phyloP scores from a whole-genome alignment of 2,113 vertebrate species.

The Oophaga pumilio region DNA sequence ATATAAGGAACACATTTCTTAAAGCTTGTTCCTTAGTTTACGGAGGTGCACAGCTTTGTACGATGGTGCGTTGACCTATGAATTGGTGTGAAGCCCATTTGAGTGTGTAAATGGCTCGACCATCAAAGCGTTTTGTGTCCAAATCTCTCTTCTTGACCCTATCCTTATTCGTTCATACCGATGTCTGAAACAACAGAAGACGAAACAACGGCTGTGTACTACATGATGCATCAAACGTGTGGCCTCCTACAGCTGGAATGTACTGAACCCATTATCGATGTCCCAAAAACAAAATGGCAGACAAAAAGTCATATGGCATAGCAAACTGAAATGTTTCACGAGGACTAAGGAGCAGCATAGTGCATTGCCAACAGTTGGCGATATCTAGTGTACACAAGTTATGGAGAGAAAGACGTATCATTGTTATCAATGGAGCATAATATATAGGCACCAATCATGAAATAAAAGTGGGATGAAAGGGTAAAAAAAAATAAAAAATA shows the following conservation, averaged over 20 bases:
- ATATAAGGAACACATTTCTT: not conserved
- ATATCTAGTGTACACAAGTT: conserved; percentile 15
- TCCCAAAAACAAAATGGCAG: not conserved
- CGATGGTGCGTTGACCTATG: not conserved
- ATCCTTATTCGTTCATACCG: not conserved
- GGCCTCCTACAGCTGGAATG: conserved; percentile 5
- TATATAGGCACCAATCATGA: not conserved
- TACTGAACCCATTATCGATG: not conserved
- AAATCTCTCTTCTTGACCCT: not conserved
- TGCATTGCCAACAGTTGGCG: conserved; percentile 19
- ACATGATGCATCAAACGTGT: not conserved
- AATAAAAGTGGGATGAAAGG: not conserved
- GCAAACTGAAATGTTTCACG: conserved; percentile 29
- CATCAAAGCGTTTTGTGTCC: not conserved
- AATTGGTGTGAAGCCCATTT: not conserved
- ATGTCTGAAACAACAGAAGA: not conserved
- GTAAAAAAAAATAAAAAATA: not conserved
- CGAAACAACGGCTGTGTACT: not conserved
- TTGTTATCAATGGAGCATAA: not conserved
- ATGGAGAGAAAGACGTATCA: not conserved
- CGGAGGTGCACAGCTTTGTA: not conserved
- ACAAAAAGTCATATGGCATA: not conserved
- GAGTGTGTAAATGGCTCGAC: not conserved
- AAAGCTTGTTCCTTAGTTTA: not conserved
- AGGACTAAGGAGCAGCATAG: conserved; percentile 22